phyloP scores from a whole-genome alignment of 2,797 vertebrate genomes.

The Coccyzus lansbergi region DNA sequence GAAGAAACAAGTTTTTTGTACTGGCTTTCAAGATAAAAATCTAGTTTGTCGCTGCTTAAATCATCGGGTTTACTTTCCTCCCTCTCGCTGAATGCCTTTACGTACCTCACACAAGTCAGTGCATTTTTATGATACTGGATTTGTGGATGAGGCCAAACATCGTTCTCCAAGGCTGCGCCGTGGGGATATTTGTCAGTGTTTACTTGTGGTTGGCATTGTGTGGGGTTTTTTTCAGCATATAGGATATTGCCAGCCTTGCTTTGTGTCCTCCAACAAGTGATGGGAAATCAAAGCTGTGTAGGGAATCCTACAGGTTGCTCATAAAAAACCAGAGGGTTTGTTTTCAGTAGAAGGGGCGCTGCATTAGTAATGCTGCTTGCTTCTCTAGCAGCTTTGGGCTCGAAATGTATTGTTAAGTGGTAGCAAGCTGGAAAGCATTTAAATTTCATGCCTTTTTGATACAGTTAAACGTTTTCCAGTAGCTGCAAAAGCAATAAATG shows the following conservation, averaged over 20 bases:
- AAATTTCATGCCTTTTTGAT: neutral
- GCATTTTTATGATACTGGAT: neutral
- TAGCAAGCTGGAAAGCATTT: constrained; percentile 12
- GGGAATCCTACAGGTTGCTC: constrained; percentile 63
- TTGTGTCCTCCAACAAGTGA: constrained; percentile 12
- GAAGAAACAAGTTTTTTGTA: neutral
- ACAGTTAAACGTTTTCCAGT: neutral
- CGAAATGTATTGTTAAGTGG: neutral
- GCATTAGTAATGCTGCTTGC: neutral
- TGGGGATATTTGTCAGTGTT: neutral
- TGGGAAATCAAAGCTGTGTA: constrained; percentile 14
- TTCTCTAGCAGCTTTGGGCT: constrained; percentile 21
- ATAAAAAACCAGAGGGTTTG: neutral
- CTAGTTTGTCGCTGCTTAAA: neutral
- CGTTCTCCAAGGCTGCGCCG: neutral
- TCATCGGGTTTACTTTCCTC: neutral
- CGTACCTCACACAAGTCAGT: neutral
- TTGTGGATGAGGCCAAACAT: neutral
- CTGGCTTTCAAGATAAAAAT: neutral
- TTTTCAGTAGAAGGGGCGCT: neutral
- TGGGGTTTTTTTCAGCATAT: neutral
- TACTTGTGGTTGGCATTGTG: neutral
- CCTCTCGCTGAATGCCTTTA: neutral
- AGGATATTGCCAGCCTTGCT: neutral
- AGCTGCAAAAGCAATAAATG: neutral